Evolutionary conservation across 2,888 invertebrate species (phyloP), one percentile per base, ranked within the genome.

Genomic region (Lymantria monacha): DNA sequence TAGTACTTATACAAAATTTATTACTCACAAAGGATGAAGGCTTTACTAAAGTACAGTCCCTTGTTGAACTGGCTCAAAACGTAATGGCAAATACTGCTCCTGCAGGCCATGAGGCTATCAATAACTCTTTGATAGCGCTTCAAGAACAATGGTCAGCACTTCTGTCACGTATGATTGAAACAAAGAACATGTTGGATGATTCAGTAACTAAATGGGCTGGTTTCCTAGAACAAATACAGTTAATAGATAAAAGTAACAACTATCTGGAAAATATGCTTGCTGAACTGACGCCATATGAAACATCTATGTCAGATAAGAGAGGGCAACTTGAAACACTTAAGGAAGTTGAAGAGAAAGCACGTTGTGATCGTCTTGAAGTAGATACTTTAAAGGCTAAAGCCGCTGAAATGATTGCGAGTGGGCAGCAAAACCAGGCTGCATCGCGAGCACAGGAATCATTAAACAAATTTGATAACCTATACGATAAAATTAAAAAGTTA

Each of bases 11-110:
- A 61, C 95, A 98, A 92, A 97, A 97, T 77, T 89, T 98, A 44
- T 89, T 97, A 44, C 86, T 98, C n/a, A 94, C 95, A 56, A 98
- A 98, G 84, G 98, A 99, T 68, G 97, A 97, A 87, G 98, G 98
- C 3, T 97, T 97, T 69, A 93, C 95, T 0, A 96, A 96, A 81
- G 95, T 98, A 31, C 97, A 98, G 75, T 94, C 94, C 46, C 93
- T 97, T 41, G 95, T 98, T n/a, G 98, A 98, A 72, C 85, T 97
- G 63, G 98, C 97, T 0, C 98, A 99, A 84, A 95, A 94, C 64
- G 97, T 98, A 0, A 89, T 98, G 70, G 96, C 97, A 0, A 98
- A 97, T 73, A 98, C 98, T 0, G 97, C 98, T 0, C 96, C 97
- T 0, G 91, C 94, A 36, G 98, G 98, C 0, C 97, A 98, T 65